Percentiles rank a stretch among this genome's conserved stretches.
Evolutionary conservation across 2,113 vertebrate genomes (phyloP).

Genomic region (Passer montanus): DNA sequence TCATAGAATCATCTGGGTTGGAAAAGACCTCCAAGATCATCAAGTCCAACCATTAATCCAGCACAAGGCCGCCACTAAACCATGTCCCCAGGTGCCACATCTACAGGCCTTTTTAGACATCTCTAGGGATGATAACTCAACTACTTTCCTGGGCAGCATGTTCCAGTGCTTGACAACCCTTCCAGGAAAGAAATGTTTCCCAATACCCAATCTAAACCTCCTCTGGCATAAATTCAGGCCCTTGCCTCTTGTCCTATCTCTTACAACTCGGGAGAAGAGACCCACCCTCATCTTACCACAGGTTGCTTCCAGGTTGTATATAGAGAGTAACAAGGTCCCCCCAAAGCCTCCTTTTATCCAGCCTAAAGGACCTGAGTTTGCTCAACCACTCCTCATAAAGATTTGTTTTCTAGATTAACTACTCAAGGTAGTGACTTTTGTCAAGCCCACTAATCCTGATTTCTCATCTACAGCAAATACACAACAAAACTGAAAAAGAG

Average conservation of each 20-base stretch:
- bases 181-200: not conserved
- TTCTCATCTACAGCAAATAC: slow-evolving; percentile 10
- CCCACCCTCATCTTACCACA: not conserved
- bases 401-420: not conserved
- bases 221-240: not conserved
- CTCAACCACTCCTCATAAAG: not conserved
- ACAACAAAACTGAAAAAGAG: not conserved
- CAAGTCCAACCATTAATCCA: not conserved
- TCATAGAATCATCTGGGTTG: not conserved
- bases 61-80: not conserved
- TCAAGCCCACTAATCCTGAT: not conserved
- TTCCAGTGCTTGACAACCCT: not conserved
- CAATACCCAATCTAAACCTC: not conserved
- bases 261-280: not conserved
- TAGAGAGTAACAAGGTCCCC: not conserved
- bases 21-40: not conserved
- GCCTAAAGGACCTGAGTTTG: not conserved
- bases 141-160: not conserved
- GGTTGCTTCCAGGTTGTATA: not conserved
- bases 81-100: not conserved
- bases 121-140: not conserved
- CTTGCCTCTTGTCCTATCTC: not conserved
- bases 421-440: not conserved
- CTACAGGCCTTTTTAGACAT: not conserved
- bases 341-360: not conserved